These are phyloP conservation scores for Labrus mixtus DNA, from an alignment of 2,113 vertebrate species.

Conservation along the genomic window DNA sequence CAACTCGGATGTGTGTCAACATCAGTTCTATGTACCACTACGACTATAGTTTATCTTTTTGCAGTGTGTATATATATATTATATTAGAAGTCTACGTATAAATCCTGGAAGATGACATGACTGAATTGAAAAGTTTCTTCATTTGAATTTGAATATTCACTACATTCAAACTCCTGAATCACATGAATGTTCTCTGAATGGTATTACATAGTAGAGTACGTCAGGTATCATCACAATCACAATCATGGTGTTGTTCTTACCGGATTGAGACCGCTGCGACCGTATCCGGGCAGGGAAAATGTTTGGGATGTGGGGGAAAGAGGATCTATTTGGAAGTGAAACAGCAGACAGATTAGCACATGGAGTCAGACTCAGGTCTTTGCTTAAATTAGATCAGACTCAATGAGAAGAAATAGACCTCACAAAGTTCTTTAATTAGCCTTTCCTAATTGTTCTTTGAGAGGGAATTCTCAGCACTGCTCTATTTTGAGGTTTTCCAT, in stretches of 20 bases:
- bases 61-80: no score
- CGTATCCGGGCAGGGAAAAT: conserved; percentile 90
- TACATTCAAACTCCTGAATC: no score
- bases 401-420: conserved; percentile 2
- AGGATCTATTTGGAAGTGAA: conserved; percentile 79
- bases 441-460: neutral
- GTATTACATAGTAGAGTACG: no score
- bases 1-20: no score
- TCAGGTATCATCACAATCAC: no score
- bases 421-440: conserved; percentile 8
- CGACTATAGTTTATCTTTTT: no score
- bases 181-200: no score
- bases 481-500: conserved; percentile 7
- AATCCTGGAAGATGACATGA: no score
- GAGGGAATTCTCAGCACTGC: conserved; percentile 9
- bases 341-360: conserved; percentile 49
- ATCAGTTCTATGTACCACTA: no score
- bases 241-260: conserved; percentile 81
- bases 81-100: no score
- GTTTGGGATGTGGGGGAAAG: conserved; percentile 86
- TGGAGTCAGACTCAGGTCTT: conserved; percentile 4
- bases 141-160: no score
- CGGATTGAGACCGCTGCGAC: conserved; percentile 89
- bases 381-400: conserved; percentile 33
- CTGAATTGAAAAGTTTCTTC: no score